Evolutionary conservation across 1,140 invertebrate genomes (phyloP), one percentile per base, ranked within the genome.

Genomic region (Apis dorsata): DNA sequence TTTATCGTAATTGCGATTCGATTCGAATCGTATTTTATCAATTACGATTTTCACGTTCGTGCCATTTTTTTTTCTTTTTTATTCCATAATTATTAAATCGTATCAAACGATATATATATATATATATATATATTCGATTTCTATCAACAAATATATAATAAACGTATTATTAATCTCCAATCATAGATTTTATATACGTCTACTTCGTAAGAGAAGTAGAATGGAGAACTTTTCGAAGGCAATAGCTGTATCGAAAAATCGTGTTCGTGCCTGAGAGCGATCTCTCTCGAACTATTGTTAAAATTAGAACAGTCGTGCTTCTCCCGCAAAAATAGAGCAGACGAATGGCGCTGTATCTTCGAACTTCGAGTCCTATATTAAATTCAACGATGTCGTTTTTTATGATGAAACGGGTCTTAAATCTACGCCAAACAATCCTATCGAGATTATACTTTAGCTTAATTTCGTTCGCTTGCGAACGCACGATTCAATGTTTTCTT

Each of bases 311-410:
- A 69, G 72, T 89, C 84, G 90, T 90, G 90, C 90, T 92, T 91
- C 90, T 90, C 89, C 91, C 88, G 90, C 91, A 81, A 92, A 93
- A 93, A 93, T 93, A 93, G 92, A 92, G 91, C 91, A 88, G 63
- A 69, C 71, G 71, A 80, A 81, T 57, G 83, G 65, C 83, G 79
- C 10, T 59, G 60, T 60, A 66, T 63, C 51, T 72, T 13, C 53
- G 55, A 51, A n/a, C 62, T 21, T 19, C 77, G 55, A 59, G 28
- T 57, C 13, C n/a, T 15, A 44, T 59, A 82, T 69, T 62, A 66
- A 77, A 69, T 82, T 44, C 65, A 12, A 10, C 65, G 19, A 24
- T 34, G 13, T 49, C 51, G 13, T 51, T n/a, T 60, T 28, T 1
- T 28, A n/a, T 24, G n/a, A n/a, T 19, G 15, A 8, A 17, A 49